Evolutionary conservation across 1,140 invertebrate species (phyloP), one percentile per base, ranked within the genome.

Genomic region (Mactra quadrangularis): DNA sequence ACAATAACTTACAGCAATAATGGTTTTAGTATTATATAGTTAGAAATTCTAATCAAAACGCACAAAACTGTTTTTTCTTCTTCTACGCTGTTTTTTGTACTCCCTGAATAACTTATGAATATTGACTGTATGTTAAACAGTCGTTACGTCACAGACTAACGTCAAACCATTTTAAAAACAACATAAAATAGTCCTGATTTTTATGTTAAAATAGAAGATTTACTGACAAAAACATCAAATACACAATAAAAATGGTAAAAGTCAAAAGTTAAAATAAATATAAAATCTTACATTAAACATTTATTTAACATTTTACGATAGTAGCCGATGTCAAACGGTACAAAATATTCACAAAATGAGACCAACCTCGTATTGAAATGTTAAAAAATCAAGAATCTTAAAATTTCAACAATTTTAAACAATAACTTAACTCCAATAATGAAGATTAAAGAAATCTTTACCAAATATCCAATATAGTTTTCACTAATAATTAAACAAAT

Each of bases 51-150:
- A 62, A 35, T 35, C 11, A 29, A 29, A 35, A 33, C 27, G 35
- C 13, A 15, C n/a, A 13, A 45, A 66, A 38, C 13, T 29, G 31
- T 47, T 31, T 41, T 47, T 47, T 31, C 19, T 25, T 22, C 45
- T 45, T 31, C 9, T 3, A 38, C 38, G 25, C n/a, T 35, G n/a
- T 64, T 64, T 68, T 68, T 13, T 38, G 27, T 3, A 47, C 41
- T 27, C 64, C 22, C 35, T 72, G 70, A 72, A 72, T 72, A 72
- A 72, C 70, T 72, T 72, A 72, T 55, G 70, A 72, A 72, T 71
- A 71, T 71, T 71, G 66, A 53, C 19, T 35, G 1, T 72, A 72
- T 72, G 70, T 57, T 72, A 72, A 72, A 31, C 41, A 72, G 70
- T 4, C 22, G 11, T 72, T 72, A 72, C 70, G 70, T 72, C 70